Evolutionary conservation across 2,888 invertebrate species (phyloP).

Genomic region (Thyatira batis): DNA sequence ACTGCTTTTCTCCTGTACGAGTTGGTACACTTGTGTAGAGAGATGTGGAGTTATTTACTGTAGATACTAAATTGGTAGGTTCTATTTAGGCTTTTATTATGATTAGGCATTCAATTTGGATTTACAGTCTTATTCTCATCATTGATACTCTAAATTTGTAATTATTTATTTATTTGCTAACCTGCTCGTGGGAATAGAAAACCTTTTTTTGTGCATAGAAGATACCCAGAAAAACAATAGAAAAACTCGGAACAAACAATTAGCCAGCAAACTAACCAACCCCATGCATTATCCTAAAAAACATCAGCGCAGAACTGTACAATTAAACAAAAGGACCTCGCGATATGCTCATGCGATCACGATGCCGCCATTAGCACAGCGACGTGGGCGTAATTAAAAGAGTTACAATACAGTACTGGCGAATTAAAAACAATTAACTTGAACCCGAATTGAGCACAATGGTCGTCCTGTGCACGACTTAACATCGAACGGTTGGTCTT

Average conservation of each 20-base stretch:
- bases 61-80: too few species aligned
- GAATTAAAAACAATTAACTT: slow-evolving; percentile 81
- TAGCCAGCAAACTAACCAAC: slow-evolving; percentile 20
- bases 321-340: slow-evolving; percentile 61
- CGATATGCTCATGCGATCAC: slow-evolving; percentile 62
- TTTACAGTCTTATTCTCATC: too few species aligned
- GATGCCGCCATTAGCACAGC: slow-evolving; percentile 67
- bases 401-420: slow-evolving; percentile 72
- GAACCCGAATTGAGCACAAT: slow-evolving; percentile 75
- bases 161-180: too few species aligned
- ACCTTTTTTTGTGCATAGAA: too few species aligned
- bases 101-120: too few species aligned
- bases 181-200: too few species aligned
- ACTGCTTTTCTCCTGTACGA: slow-evolving; percentile 21
- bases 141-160: too few species aligned
- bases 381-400: slow-evolving; percentile 80
- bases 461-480: slow-evolving; percentile 65
- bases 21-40: slow-evolving; percentile 22
- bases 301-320: slow-evolving; percentile 57
- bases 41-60: background rate
- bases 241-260: slow-evolving; percentile 33
- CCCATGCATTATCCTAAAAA: slow-evolving; percentile 39
- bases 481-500: slow-evolving; percentile 21
- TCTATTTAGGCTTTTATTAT: background rate
- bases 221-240: slow-evolving; percentile 21